Conservation (phyloP, 2,113 vertebrate genomes). For the Cyprinodon variegatus region DNA sequence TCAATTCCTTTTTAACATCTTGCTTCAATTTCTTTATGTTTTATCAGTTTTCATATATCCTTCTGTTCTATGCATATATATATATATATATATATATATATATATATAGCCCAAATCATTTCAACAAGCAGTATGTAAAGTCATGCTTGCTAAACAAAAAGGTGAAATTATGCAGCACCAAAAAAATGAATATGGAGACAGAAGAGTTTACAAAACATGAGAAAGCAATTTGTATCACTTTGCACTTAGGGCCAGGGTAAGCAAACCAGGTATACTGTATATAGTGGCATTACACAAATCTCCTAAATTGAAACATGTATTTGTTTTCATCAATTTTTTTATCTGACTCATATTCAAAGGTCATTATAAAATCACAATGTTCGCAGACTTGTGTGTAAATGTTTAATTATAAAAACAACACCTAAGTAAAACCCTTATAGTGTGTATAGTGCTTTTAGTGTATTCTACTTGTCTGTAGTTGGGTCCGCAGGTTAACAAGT, state of each 20-base stretch:
- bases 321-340: neutral
- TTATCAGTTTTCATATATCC: neutral
- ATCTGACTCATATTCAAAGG: neutral
- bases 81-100: slow-evolving; percentile 18
- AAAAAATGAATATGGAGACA: neutral
- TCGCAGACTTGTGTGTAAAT: neutral
- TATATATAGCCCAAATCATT: slow-evolving; percentile 18
- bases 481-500: neutral
- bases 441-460: too few relatives aligned
- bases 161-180: neutral
- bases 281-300: neutral
- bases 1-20: neutral
- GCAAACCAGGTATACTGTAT: too few relatives aligned
- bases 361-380: neutral
- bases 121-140: slow-evolving; percentile 27
- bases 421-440: too few relatives aligned
- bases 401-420: neutral
- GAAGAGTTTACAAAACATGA: neutral
- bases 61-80: slow-evolving; percentile 18
- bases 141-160: slow-evolving; percentile 27
- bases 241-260: too few relatives aligned
- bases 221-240: neutral
- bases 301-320: neutral
- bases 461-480: neutral
- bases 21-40: neutral